phyloP scores from a whole-genome alignment of 2,797 vertebrate species.

The Mastacembelus armatus region DNA sequence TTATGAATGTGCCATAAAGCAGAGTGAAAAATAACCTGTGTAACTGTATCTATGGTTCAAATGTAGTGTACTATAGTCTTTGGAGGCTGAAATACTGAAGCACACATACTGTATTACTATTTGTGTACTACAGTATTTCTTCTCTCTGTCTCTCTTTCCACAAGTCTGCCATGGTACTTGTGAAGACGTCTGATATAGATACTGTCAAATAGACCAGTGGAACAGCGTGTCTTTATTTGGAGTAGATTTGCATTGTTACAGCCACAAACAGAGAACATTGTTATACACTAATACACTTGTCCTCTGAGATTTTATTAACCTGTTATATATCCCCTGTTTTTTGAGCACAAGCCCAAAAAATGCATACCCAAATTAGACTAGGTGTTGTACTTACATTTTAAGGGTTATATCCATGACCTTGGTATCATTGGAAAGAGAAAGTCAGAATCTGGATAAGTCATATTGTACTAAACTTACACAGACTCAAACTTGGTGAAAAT shows the following conservation, averaged over 20 bases:
- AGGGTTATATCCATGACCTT: too few species aligned
- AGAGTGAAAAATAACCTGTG: constrained; percentile 50
- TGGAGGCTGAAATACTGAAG: too few species aligned
- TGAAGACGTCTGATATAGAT: neutral
- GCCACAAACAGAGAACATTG: neutral
- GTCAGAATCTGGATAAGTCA: too few species aligned
- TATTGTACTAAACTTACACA: too few species aligned
- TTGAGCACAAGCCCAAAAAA: too few species aligned
- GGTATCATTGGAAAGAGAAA: too few species aligned
- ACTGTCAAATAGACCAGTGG: neutral
- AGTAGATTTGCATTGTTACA: neutral
- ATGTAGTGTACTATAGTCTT: constrained; percentile 5
- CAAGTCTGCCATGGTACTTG: neutral
- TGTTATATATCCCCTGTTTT: too few species aligned
- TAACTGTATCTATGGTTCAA: constrained; percentile 43
- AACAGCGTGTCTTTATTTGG: neutral
- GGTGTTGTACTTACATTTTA: too few species aligned
- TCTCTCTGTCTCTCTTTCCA: neutral
- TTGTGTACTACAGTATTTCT: neutral
- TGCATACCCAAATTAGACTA: too few species aligned
- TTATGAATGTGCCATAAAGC: constrained; percentile 64
- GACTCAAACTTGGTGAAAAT: too few species aligned
- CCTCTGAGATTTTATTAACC: neutral
- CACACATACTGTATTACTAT: constrained; percentile 5
- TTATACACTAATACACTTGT: neutral